Evolutionary conservation across 53 echinoderm and acorn worm genomes (phyloP), one percentile per base, ranked within the genome.

Genomic region (Echinometra lucunter): DNA sequence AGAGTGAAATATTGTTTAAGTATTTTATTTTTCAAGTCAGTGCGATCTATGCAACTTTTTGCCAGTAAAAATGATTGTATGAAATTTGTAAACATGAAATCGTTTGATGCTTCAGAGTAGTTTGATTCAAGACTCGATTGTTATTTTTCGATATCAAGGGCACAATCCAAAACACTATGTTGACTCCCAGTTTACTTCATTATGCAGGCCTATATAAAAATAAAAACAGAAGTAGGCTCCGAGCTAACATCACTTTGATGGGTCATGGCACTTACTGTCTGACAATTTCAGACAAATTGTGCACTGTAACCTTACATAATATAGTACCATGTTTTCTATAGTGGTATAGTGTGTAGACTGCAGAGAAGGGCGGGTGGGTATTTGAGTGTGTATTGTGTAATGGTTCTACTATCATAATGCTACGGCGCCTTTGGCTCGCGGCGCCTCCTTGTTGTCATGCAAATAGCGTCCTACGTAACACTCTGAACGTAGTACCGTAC

Each of bases 401-500:
- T 53, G 88, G 53, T 55, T 49, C 55, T 32, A 21, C 28, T 28
- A 88, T 9, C 15, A 45, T 55, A 34, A 88, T 55, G 30, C 28
- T 19, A 35, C 42, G 78, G 78, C 78, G 88, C 56, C 30, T 88
- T 55, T 55, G n/a, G 28, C 49, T 53, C 28, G 23, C 88, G 88
- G 88, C 88, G 88, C 88, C 88, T 88, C 21, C 19, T 78, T 42
- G 93, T 93, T 93, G 93, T 93, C 93, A 93, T 93, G 93, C 42
- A 93, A 93, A 93, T 93, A 40, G 93, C 93, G 93, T 93, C 93
- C 93, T 34, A 53, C 93, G 93, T 56, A 81, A 93, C 93, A 13
- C 56, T 34, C 58, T 28, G 63, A 6, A 89, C 49, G 34, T 69
- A 32, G n/a, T n/a, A n/a, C n/a, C n/a, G n/a, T 55, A 58, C 58